Conservation (phyloP, 2,888 invertebrate species). For the Andrena bucephala region DNA sequence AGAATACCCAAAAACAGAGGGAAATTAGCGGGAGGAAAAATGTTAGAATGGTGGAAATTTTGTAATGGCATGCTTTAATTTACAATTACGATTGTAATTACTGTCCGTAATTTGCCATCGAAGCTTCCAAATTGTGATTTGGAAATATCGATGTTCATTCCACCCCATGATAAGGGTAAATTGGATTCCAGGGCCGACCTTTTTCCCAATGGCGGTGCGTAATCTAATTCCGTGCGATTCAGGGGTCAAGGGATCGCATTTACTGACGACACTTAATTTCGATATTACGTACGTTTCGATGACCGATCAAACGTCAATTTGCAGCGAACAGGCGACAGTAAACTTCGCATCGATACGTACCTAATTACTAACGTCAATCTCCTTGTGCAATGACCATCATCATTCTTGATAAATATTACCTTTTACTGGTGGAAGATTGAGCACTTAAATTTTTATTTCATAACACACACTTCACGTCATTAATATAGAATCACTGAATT, state of each 20-base stretch:
- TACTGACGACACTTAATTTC: conserved; percentile 30
- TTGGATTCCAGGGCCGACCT: conserved; percentile 47
- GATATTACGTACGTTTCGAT: conserved; percentile 16
- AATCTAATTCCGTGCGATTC: conserved; percentile 48
- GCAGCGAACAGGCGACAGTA: not conserved
- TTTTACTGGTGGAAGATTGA: too few relatives aligned
- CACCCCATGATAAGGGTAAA: conserved; percentile 27
- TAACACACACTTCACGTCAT: too few relatives aligned
- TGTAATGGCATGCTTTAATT: conserved; percentile 20
- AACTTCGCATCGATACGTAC: not conserved
- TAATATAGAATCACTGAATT: too few relatives aligned
- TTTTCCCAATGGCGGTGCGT: conserved; percentile 42
- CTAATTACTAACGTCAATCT: not conserved
- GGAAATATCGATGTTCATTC: conserved; percentile 42
- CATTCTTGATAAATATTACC: too few relatives aligned
- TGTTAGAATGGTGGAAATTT: conserved; percentile 15
- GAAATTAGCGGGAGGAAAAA: not conserved
- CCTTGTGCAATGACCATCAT: not conserved
- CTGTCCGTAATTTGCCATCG: conserved; percentile 34
- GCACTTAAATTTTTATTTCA: too few relatives aligned
- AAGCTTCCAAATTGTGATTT: conserved; percentile 46
- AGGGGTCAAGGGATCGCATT: conserved; percentile 19
- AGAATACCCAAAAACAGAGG: not conserved
- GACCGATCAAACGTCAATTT: conserved; percentile 35
- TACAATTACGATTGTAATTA: conserved; percentile 40